Conservation (phyloP, 2,888 invertebrate species). For the Dromius quadrimaculatus region DNA sequence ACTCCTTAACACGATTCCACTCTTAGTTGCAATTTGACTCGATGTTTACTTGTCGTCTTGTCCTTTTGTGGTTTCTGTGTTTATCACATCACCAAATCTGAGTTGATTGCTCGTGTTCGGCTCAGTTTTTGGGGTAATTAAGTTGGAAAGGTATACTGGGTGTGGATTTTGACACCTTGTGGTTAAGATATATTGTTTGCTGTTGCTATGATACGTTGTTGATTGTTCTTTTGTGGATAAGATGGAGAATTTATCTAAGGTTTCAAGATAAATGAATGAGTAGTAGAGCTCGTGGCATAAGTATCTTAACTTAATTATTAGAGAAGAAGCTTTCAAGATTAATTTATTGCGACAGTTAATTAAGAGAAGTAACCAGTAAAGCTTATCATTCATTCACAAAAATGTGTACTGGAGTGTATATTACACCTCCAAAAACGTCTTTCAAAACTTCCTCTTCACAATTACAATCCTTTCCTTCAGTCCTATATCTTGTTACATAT, state of each 20-base stretch:
- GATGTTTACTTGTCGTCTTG: conserved; percentile 29
- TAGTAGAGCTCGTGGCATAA: too few relatives aligned
- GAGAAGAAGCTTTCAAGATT: too few relatives aligned
- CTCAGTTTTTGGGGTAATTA: conserved; percentile 25
- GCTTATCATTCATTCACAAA: too few relatives aligned
- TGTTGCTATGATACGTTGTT: background rate
- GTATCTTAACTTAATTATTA: too few relatives aligned
- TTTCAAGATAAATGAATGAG: background rate
- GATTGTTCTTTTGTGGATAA: background rate
- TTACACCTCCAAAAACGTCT: conserved; percentile 2
- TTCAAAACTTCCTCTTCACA: background rate
- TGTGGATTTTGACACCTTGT: conserved; percentile 31
- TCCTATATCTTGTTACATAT: conserved; percentile 5
- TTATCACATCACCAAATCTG: conserved; percentile 24
- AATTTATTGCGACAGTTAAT: background rate
- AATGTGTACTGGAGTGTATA: too few relatives aligned
- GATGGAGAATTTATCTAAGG: conserved; percentile 1
- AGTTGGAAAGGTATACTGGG: conserved; percentile 30
- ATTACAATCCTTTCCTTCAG: conserved; percentile 13
- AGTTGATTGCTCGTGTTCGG: conserved; percentile 24
- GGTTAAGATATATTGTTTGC: conserved; percentile 21
- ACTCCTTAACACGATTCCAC: conserved; percentile 28
- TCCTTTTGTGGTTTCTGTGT: conserved; percentile 6
- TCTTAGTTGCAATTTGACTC: conserved; percentile 37
- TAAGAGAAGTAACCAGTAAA: background rate